Evolutionary conservation across 2,797 vertebrate species (phyloP).

Genomic region (Leptoclinus maculatus): DNA sequence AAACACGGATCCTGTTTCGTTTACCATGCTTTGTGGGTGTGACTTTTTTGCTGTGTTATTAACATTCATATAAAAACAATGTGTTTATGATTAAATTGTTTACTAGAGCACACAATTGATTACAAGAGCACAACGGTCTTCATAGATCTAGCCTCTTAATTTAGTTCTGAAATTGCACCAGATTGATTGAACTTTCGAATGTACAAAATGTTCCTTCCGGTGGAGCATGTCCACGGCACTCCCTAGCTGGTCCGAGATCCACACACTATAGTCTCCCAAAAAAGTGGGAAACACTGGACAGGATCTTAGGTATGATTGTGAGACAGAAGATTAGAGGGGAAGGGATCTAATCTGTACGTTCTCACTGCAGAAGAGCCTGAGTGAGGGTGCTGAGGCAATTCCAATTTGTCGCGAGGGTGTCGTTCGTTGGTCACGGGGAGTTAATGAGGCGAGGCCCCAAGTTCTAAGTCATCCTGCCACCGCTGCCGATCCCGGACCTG

Average conservation of each 20-base stretch:
- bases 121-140: not conserved
- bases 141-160: not conserved
- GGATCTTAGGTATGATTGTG: conserved; percentile 36
- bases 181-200: not conserved
- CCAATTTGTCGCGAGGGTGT: conserved; percentile 84
- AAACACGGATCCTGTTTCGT: not conserved
- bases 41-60: not conserved
- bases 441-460: conserved; percentile 87
- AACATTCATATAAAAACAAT: not conserved
- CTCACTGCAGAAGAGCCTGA: conserved; percentile 35
- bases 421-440: conserved; percentile 81
- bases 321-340: conserved; percentile 25
- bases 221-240: not conserved
- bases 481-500: conserved; percentile 84
- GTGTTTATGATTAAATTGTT: no score
- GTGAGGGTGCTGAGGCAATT: conserved; percentile 81
- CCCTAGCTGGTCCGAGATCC: not conserved
- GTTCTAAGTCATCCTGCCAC: conserved; percentile 91
- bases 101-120: not conserved
- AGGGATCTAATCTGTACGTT: conserved; percentile 52
- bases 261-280: not conserved
- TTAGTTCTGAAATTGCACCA: not conserved
- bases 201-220: no score
- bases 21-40: not conserved
- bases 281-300: not conserved